Conservation (phyloP, 2,113 vertebrate species). For the Gadus chalcogrammus region DNA sequence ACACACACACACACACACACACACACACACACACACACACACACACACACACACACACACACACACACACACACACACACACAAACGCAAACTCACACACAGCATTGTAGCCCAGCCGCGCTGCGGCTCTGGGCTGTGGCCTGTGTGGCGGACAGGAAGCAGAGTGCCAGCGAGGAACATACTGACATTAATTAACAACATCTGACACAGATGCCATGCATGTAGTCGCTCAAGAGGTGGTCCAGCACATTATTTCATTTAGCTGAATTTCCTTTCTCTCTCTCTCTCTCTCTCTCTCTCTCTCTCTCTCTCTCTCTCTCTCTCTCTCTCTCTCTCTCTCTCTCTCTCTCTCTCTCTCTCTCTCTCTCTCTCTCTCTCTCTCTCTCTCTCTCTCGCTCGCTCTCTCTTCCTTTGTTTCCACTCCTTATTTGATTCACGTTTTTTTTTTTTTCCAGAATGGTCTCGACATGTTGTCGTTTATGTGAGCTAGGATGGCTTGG, state of each 20-base stretch:
- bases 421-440: slow-evolving; percentile 47
- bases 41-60: slow-evolving; percentile 14
- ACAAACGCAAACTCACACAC: slow-evolving; percentile 25
- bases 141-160: slow-evolving; percentile 70
- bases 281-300: slow-evolving; percentile 8
- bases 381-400: too few relatives aligned
- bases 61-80: slow-evolving; percentile 27
- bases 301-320: slow-evolving; percentile 28
- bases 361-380: slow-evolving; percentile 37
- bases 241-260: slow-evolving; percentile 79
- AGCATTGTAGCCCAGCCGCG: slow-evolving; percentile 50
- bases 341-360: slow-evolving; percentile 51
- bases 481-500: slow-evolving; percentile 41
- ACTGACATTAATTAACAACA: slow-evolving; percentile 83
- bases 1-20: slow-evolving; percentile 22
- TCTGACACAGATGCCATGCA: slow-evolving; percentile 80
- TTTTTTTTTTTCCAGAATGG: slow-evolving; percentile 57
- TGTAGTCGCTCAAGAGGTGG: slow-evolving; percentile 77
- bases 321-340: too few relatives aligned
- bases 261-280: slow-evolving; percentile 74
- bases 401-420: slow-evolving; percentile 6
- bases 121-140: slow-evolving; percentile 64
- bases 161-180: slow-evolving; percentile 74
- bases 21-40: slow-evolving; percentile 41
- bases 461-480: slow-evolving; percentile 66